These are phyloP conservation scores for Synanthedon tipuliformis DNA, from an alignment of 2,888 invertebrate species.

Conservation along the genomic window DNA sequence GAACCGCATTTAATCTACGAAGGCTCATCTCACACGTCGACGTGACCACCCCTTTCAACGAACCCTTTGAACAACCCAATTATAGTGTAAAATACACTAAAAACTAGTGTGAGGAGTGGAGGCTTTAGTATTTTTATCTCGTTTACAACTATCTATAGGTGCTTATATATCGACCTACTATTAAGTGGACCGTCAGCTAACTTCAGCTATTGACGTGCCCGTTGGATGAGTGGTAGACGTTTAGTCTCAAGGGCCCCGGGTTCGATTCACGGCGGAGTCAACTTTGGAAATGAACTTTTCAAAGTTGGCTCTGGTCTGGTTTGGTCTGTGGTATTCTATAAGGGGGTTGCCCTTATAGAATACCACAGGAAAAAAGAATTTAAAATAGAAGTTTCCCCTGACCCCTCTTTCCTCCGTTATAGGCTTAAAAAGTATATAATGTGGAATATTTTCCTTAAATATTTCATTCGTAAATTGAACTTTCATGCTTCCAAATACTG, in stretches of 20 bases:
- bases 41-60: conserved; percentile 12
- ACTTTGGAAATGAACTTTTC: too few species aligned
- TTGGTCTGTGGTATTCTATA: too few species aligned
- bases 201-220: too few species aligned
- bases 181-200: too few species aligned
- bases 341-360: too few species aligned
- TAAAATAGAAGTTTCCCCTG: background rate
- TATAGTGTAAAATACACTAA: too few species aligned
- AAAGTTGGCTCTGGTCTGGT: too few species aligned
- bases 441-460: too few species aligned
- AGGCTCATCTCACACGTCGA: conserved; percentile 22
- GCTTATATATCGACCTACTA: background rate
- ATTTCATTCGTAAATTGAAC: background rate
- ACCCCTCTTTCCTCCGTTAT: background rate
- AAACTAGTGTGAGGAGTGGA: background rate
- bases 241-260: too few species aligned
- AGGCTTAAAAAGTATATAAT: background rate
- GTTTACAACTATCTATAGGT: background rate
- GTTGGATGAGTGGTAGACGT: too few species aligned
- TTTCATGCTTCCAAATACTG: conserved; percentile 9
- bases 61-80: background rate
- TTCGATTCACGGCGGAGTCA: too few species aligned
- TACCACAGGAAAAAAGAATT: background rate
- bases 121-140: background rate
- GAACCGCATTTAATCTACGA: conserved; percentile 32